Base-by-base conservation (phyloP, 2,888 invertebrate species). In the Amphimallon solstitiale region DNA sequence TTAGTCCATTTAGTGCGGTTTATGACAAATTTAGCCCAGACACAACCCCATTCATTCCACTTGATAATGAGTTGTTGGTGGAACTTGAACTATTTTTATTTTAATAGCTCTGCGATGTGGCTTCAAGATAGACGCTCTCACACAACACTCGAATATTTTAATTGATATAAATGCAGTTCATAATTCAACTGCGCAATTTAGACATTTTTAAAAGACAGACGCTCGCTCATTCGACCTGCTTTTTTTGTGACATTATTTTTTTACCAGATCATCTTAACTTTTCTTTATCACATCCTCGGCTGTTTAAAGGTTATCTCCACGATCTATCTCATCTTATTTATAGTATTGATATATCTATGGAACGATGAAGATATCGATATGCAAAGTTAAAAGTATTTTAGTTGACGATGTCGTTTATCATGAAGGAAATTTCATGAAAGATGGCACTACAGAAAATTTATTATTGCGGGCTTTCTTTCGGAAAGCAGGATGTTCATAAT, bases 21-120 rank as follows among this genome's bases (percentile, higher is more conserved):
- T 73, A 76, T 75, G 76, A 75, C 74, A 75, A 76, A 76, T 76
- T 76, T 75, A 76, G 75, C 75, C 68, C 73, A 74, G 75, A 75
- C 74, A 75, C 56, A 72, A 69, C 70, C 63, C 70, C 74, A 72
- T 73, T 75, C 75, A 75, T 75, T 70, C 68, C 66, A 65, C 54
- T 64, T 67, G 70, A 70, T 72, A 73, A 73, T 73, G 72, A 73
- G 66, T 66, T 61, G 61, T 64, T 65, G 65, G 46, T 19, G 49
- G 54, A 40, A 54, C 43, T 37, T 43, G 29, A 45, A 52, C 54
- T 63, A 52, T 54, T 63, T 63, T 63, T 49, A 62, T 48, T 63
- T 45, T 37, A 54, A 34, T 46, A 15, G 46, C 45, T 40, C 40
- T 56, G 23, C 38, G 56, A 56, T 56, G 56, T 56, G 40, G 40